phyloP scores from a whole-genome alignment of 2,113 vertebrate species.

The Galeopterus variegatus region DNA sequence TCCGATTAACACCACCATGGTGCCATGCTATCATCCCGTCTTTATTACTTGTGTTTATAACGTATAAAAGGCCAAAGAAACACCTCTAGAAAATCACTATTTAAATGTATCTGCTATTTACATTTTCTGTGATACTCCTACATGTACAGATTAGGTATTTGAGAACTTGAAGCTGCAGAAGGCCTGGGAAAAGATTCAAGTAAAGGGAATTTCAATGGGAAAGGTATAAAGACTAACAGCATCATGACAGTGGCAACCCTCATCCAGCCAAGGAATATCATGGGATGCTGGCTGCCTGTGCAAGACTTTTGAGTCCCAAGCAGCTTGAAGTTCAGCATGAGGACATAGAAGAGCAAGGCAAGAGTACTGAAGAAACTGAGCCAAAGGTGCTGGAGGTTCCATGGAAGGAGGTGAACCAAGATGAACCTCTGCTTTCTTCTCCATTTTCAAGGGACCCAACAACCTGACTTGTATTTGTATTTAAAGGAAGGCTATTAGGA shows the following conservation, averaged over 20 bases:
- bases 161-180: neutral
- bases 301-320: neutral
- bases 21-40: neutral
- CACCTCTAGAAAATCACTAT: neutral
- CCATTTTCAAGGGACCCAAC: neutral
- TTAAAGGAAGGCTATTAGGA: neutral
- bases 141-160: neutral
- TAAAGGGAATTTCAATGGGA: neutral
- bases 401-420: neutral
- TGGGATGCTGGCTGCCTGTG: neutral
- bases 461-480: neutral
- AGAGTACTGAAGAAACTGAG: neutral
- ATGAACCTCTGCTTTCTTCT: neutral
- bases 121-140: neutral
- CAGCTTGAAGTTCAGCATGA: neutral
- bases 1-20: neutral
- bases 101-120: neutral
- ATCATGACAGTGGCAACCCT: neutral
- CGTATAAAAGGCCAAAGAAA: constrained; percentile 34
- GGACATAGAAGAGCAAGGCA: neutral
- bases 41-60: neutral
- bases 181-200: neutral
- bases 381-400: neutral
- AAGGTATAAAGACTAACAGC: neutral
- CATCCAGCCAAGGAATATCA: neutral